phyloP scores from a whole-genome alignment of 1,140 invertebrate species.

The Scylla paramamosain region DNA sequence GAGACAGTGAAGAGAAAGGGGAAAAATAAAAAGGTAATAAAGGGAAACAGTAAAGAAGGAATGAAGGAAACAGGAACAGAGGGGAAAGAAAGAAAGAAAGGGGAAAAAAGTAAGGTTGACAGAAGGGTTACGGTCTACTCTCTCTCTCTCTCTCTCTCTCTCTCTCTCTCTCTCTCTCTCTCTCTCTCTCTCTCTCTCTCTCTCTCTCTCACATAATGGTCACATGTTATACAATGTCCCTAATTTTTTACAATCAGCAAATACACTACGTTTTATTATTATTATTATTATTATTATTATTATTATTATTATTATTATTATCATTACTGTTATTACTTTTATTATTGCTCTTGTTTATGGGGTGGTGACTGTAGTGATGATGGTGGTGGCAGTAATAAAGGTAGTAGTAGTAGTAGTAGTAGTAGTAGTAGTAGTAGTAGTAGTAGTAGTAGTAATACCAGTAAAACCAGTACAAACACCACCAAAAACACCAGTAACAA shows the following conservation, averaged over 20 bases:
- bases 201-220: too few species aligned
- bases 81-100: background rate
- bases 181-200: too few species aligned
- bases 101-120: background rate
- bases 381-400: background rate
- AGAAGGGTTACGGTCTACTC: background rate
- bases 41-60: too few species aligned
- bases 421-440: slow-evolving; percentile 12
- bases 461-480: background rate
- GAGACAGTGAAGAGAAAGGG: too few species aligned
- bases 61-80: background rate
- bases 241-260: too few species aligned
- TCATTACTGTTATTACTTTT: background rate
- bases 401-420: slow-evolving; percentile 14
- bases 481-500: background rate
- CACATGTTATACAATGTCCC: too few species aligned
- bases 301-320: too few species aligned
- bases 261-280: too few species aligned
- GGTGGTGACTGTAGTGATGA: background rate
- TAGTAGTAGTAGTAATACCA: background rate
- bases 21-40: too few species aligned
- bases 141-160: too few species aligned
- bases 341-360: background rate
- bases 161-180: too few species aligned
- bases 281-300: too few species aligned